Evolutionary conservation across 2,797 vertebrate species (phyloP).

Genomic region (Periophthalmus magnuspinnatus): DNA sequence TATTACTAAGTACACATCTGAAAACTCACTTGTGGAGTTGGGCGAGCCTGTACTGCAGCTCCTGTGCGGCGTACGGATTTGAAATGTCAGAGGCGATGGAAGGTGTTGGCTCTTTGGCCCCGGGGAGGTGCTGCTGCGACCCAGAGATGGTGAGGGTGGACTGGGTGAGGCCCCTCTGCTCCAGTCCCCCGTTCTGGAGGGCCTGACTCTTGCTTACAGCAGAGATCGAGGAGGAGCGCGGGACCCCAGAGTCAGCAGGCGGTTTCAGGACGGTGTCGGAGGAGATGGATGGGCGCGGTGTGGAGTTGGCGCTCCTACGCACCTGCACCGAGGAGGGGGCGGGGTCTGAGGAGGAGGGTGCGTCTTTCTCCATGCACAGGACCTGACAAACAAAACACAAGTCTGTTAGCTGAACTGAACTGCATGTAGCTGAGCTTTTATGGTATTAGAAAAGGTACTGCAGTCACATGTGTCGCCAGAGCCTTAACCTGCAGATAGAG

Average conservation of each 20-base stretch:
- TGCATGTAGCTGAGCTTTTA: too few relatives aligned
- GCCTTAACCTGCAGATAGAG: too few relatives aligned
- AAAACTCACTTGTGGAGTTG: slow-evolving; percentile 78
- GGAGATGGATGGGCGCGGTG: slow-evolving; percentile 53
- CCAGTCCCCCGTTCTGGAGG: slow-evolving; percentile 36
- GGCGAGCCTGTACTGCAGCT: slow-evolving; percentile 87
- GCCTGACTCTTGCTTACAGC: slow-evolving; percentile 40
- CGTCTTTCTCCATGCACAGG: slow-evolving; percentile 79
- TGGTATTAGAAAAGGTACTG: too few relatives aligned
- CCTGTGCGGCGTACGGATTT: slow-evolving; percentile 87
- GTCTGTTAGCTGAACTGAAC: too few relatives aligned
- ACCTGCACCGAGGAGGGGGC: slow-evolving; percentile 82
- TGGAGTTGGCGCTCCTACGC: slow-evolving; percentile 63
- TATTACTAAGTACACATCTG: too few relatives aligned
- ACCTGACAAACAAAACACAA: slow-evolving; percentile 68
- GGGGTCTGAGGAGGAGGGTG: slow-evolving; percentile 65
- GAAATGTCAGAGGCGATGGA: slow-evolving; percentile 97
- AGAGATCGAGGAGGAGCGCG: slow-evolving; percentile 61
- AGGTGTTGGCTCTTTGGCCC: slow-evolving; percentile 90
- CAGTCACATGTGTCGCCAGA: too few relatives aligned
- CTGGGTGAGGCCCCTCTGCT: slow-evolving; percentile 76
- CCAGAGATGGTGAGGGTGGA: slow-evolving; percentile 82
- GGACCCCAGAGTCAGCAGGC: slow-evolving; percentile 32
- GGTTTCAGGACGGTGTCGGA: slow-evolving; percentile 27
- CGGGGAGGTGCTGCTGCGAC: slow-evolving; percentile 81